Evolutionary conservation across 53 echinoderm and acorn worm species (phyloP), one percentile per base, ranked within the genome.

Genomic region (Paracentrotus lividus): DNA sequence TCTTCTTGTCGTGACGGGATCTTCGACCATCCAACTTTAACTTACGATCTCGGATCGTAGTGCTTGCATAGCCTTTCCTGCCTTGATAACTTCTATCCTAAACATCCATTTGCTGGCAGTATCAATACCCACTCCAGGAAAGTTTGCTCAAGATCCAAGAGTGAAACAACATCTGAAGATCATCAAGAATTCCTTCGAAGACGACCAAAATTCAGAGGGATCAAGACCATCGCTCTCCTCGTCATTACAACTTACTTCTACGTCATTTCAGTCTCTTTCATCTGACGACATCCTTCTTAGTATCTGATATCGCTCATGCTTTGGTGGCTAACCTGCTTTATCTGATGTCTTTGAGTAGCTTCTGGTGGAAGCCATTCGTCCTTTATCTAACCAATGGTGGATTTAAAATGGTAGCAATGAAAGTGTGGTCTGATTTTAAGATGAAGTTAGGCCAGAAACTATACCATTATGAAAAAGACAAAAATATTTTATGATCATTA

Each of bases 331-430:
- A 92, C 31, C 10, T 92, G n/a, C 81, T 92, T 3, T 92, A 92
- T 42, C 36, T 92, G 43, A 36, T 92, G 56, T 92, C 92, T 2
- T 16, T 92, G n/a, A 92, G 92, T 52, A 92, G 92, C 33, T 92
- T 92, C 59, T 92, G 92, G 92, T 92, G 92, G 92, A 92, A 92
- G 29, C 81, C 81, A 0, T 92, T 78, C 42, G 92, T 92, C 3
- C 58, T 92, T 57, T 7, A 78, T 42, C 20, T 78, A 24, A 92
- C 92, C 0, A 77, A 92, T 54, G 42, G 26, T 20, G 56, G 56
- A 13, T 92, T 92, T 54, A 77, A 84, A 57, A 38, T 1, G 23
- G 57, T 78, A 24, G 78, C 92, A 13, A 53, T 26, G 33, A 77
- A 57, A 32, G 81, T 40, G 26, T 92, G 81, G 78, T 38, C 31